Evolutionary conservation across 2,888 invertebrate genomes (phyloP).

Genomic region (Pediacus dermestoides): DNA sequence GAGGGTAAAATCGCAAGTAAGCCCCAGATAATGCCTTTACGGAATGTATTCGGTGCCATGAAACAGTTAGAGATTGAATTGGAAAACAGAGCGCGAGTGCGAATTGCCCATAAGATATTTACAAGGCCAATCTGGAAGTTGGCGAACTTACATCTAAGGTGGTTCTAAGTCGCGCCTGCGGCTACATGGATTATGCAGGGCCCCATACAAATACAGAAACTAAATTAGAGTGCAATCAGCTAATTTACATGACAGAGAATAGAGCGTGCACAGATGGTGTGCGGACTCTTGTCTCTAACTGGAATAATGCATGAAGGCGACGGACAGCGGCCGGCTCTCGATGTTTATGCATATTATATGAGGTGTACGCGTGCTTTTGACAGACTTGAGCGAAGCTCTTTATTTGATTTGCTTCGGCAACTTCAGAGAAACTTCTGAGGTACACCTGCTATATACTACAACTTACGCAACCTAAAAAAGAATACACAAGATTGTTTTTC

Average conservation of each 20-base stretch:
- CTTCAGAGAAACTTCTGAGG: conserved; percentile 23
- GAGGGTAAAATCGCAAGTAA: too few species aligned
- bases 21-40: too few species aligned
- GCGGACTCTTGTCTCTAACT: conserved; percentile 29
- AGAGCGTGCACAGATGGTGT: conserved; percentile 31
- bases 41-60: conserved; percentile 24
- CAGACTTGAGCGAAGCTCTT: conserved; percentile 32
- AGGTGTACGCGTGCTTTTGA: conserved; percentile 40
- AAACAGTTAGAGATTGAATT: conserved; percentile 42
- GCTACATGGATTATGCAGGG: conserved; percentile 34
- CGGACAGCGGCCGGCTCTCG: conserved; percentile 34
- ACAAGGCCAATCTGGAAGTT: conserved; percentile 39
- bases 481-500: too few species aligned
- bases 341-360: conserved; percentile 45
- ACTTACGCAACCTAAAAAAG: too few species aligned
- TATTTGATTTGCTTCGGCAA: conserved; percentile 31
- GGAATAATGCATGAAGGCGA: conserved; percentile 48
- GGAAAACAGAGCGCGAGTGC: conserved; percentile 38
- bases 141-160: conserved; percentile 25
- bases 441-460: too few species aligned
- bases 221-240: conserved; percentile 39
- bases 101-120: conserved; percentile 47
- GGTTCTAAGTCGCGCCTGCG: conserved; percentile 30
- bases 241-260: conserved; percentile 36
- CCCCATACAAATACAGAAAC: conserved; percentile 36